Base-by-base conservation (phyloP, 2,113 vertebrate genomes). In the Melanocharis versteri region DNA sequence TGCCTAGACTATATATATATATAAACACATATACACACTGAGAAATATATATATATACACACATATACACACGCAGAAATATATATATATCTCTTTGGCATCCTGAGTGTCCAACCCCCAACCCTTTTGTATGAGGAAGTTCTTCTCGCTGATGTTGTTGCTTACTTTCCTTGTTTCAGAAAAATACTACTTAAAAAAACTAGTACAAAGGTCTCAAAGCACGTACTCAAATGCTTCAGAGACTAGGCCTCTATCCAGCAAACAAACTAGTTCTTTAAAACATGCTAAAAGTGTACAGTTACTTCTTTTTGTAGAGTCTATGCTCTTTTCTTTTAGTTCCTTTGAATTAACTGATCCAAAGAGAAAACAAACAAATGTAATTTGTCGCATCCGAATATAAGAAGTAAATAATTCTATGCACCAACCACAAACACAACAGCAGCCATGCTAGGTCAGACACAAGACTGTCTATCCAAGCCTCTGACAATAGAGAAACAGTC, bases 11-110 rank as follows among this genome's bases (percentile, higher is more conserved):
- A 88, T 2, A 37, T 2, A 71, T 6, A 64, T 31, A 53, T 12
- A 14, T 5, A 47, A 11, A 57, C 4, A 81, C 0, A 77, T 1
- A 57, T 1, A 61, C 0, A 53, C 0, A 84, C n/a, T n/a, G n/a
- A n/a, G n/a, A n/a, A n/a, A n/a, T 8, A 69, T 9, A 6, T 20
- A 15, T 22, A 53, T 2, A 77, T 1, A 80, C 1, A 57, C 2
- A 54, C n/a, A n/a, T n/a, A n/a, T n/a, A n/a, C 0, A 62, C 1
- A 89, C n/a, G 84, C 1, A 40, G 0, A 62, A 0, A 62, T 1
- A 75, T 1, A 58, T 13, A 40, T 27, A 65, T 11, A 87, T 7
- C 16, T 7, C 16, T 66, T 66, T 62, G 56, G 77, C 68, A 83
- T 56, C 50, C 31, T 51, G 30, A 80, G 42, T 31, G 40, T 60